These are phyloP conservation scores for Pogonognathellus flavescens DNA, from an alignment of 1,140 invertebrate genomes.

Conservation along the genomic window DNA sequence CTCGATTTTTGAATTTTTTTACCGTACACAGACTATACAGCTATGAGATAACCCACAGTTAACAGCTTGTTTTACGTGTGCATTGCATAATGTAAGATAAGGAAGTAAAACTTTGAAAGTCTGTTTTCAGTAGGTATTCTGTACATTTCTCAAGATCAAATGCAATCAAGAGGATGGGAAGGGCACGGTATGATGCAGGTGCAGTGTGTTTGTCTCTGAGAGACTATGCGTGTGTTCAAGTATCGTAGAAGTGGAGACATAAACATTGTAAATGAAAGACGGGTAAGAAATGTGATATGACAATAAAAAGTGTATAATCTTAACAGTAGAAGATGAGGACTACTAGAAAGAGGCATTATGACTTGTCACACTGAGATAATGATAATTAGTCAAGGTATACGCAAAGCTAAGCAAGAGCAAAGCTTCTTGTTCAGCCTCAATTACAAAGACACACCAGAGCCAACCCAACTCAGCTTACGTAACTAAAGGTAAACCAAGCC, in stretches of 20 bases:
- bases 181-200: not conserved
- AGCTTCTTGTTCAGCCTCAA: constrained; percentile 23
- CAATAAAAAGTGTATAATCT: constrained; percentile 26
- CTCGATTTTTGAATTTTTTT: too few relatives aligned
- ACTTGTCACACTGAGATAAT: constrained; percentile 42
- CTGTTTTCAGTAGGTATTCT: too few relatives aligned
- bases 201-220: not conserved
- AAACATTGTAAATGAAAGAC: too few relatives aligned
- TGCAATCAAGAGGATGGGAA: not conserved
- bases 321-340: constrained; percentile 25
- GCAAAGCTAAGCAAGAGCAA: constrained; percentile 22
- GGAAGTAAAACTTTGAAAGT: too few relatives aligned
- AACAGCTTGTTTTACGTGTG: too few relatives aligned
- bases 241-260: not conserved
- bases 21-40: too few relatives aligned
- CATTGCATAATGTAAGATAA: too few relatives aligned
- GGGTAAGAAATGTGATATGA: constrained; percentile 30
- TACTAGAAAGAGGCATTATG: constrained; percentile 41
- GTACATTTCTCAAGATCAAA: not conserved
- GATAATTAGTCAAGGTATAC: constrained; percentile 45
- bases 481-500: constrained; percentile 2
- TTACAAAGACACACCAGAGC: not conserved
- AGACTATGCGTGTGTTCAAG: not conserved
- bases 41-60: too few relatives aligned
- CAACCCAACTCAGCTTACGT: not conserved